Percentiles rank a stretch among this genome's conserved stretches.
Conservation (phyloP, 1,140 invertebrate genomes). For the Anagrus nilaparvatae region DNA sequence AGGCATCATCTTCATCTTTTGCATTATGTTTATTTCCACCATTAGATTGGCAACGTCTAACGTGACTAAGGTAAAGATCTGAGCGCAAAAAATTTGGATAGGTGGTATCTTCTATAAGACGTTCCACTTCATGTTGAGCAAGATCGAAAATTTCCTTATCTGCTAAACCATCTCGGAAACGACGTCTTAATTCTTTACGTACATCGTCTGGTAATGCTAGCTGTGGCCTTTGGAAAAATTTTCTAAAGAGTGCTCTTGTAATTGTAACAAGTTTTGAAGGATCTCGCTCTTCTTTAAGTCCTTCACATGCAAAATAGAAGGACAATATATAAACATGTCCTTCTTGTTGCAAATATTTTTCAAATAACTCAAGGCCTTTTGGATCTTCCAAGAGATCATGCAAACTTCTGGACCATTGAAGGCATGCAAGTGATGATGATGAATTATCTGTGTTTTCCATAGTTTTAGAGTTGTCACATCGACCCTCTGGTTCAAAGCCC, state of each 20-base stretch:
- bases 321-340: slow-evolving; percentile 66
- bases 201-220: slow-evolving; percentile 72
- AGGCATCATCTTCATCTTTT: background rate
- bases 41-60: slow-evolving; percentile 60
- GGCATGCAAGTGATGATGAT: slow-evolving; percentile 55
- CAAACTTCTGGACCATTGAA: slow-evolving; percentile 78
- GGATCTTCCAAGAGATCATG: slow-evolving; percentile 71
- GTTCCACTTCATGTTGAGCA: slow-evolving; percentile 66
- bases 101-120: slow-evolving; percentile 70
- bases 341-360: slow-evolving; percentile 72
- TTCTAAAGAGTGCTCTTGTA: slow-evolving; percentile 15
- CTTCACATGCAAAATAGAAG: slow-evolving; percentile 88
- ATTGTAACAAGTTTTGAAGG: slow-evolving; percentile 38
- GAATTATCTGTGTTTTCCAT: slow-evolving; percentile 28
- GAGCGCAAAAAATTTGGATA: slow-evolving; percentile 86
- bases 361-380: slow-evolving; percentile 77
- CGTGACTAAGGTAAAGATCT: slow-evolving; percentile 81
- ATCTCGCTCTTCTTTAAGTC: slow-evolving; percentile 69
- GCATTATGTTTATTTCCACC: no score
- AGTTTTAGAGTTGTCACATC: slow-evolving; percentile 35
- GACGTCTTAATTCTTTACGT: slow-evolving; percentile 53
- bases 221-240: slow-evolving; percentile 71
- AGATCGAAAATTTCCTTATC: slow-evolving; percentile 53
- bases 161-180: slow-evolving; percentile 50
- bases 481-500: slow-evolving; percentile 46